These are phyloP conservation scores for Mareca penelope DNA, from an alignment of 2,797 vertebrate genomes.

Conservation along the genomic window DNA sequence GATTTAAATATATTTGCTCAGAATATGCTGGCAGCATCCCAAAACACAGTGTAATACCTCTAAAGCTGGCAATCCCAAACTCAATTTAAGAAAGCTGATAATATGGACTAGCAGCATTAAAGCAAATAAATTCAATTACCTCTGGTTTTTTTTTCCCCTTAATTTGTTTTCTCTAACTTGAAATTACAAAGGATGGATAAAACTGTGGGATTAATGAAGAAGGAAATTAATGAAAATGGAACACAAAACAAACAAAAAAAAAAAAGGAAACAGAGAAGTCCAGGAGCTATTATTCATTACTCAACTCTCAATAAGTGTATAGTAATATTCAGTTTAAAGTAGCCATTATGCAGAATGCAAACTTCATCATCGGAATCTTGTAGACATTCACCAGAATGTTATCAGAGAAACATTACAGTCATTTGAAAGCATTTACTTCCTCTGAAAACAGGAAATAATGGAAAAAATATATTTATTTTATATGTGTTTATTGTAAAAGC, in stretches of 20 bases:
- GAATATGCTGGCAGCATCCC: constrained; percentile 84
- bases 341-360: neutral
- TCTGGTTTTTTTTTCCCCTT: constrained; percentile 68
- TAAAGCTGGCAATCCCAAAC: constrained; percentile 85
- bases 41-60: constrained; percentile 84
- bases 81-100: constrained; percentile 86
- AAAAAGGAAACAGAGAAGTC: neutral
- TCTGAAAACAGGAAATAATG: neutral
- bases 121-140: constrained; percentile 89
- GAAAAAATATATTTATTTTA: neutral
- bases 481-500: constrained; percentile 14
- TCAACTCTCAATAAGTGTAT: constrained; percentile 22
- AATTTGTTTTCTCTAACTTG: constrained; percentile 80
- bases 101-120: constrained; percentile 84
- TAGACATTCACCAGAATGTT: neutral
- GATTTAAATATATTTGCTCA: constrained; percentile 93
- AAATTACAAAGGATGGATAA: constrained; percentile 78
- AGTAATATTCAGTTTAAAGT: constrained; percentile 39
- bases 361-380: constrained; percentile 6
- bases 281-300: constrained; percentile 53
- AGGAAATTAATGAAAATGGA: constrained; percentile 73
- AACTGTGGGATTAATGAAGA: constrained; percentile 69
- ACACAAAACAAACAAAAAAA: constrained; percentile 67
- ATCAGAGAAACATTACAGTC: neutral
- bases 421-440: neutral